These are phyloP conservation scores for Chloroclystis v-ata DNA, from an alignment of 2,888 invertebrate species.

Conservation along the genomic window DNA sequence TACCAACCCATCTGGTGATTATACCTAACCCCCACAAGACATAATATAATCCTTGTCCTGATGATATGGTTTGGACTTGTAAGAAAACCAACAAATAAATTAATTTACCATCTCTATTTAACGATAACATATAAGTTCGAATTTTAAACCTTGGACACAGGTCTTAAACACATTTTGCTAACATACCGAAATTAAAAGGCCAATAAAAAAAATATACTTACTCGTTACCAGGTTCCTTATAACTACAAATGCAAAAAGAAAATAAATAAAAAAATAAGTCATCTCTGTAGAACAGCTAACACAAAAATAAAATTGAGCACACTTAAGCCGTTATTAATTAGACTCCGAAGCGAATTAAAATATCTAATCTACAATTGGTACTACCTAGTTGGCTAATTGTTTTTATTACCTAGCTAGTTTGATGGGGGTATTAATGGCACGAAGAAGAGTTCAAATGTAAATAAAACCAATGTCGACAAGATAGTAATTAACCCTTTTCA, in stretches of 20 bases:
- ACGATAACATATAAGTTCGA: too few relatives aligned
- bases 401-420: conserved; percentile 11
- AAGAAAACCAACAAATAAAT: too few relatives aligned
- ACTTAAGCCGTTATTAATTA: neutral
- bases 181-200: too few relatives aligned
- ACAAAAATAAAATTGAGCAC: neutral
- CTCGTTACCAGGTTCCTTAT: conserved; percentile 7
- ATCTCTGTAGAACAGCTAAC: neutral
- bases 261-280: conserved; percentile 1
- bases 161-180: too few relatives aligned
- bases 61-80: too few relatives aligned
- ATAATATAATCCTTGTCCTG: too few relatives aligned
- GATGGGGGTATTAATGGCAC: conserved; percentile 20
- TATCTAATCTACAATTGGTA: conserved; percentile 9
- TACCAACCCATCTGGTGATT: too few relatives aligned
- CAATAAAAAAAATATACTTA: conserved; percentile 3
- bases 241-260: conserved; percentile 2
- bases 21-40: too few relatives aligned
- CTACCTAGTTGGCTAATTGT: conserved; percentile 1
- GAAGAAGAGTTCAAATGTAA: conserved; percentile 1
- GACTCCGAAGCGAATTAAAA: neutral
- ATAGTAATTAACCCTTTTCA: neutral
- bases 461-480: conserved; percentile 3
- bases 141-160: too few relatives aligned
- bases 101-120: too few relatives aligned